These are phyloP conservation scores for Camponotus vicinus DNA, from an alignment of 1,140 invertebrate genomes.

Conservation along the genomic window DNA sequence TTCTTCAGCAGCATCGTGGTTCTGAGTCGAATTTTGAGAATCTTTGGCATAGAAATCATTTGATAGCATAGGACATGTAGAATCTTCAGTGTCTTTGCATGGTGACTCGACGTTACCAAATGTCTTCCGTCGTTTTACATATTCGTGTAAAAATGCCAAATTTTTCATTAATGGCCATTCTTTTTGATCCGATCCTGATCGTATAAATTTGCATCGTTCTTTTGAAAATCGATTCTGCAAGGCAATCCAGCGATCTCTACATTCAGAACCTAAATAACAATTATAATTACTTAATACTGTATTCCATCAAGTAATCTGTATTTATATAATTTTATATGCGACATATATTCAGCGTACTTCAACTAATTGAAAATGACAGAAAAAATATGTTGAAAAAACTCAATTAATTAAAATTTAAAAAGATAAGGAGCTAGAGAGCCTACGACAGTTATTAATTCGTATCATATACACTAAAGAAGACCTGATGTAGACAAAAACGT, in stretches of 20 bases:
- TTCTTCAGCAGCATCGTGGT: neutral
- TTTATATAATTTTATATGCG: constrained; percentile 9
- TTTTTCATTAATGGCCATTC: constrained; percentile 1
- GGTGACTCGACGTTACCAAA: constrained; percentile 4
- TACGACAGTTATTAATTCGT: constrained; percentile 1
- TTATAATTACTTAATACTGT: constrained; percentile 29
- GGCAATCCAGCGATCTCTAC: neutral
- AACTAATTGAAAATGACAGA: constrained; percentile 7
- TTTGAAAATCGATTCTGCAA: constrained; percentile 12
- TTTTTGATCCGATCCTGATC: neutral
- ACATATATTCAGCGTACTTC: neutral
- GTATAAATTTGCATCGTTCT: constrained; percentile 9
- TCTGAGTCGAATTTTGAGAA: neutral
- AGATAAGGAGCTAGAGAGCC: neutral
- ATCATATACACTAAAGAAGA: neutral
- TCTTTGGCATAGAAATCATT: neutral
- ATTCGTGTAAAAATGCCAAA: constrained; percentile 2
- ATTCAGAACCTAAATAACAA: constrained; percentile 9
- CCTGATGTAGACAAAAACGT: neutral
- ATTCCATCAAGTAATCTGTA: neutral
- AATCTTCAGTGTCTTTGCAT: neutral
- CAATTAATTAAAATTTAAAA: neutral
- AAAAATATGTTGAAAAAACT: neutral
- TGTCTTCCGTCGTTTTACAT: constrained; percentile 2
- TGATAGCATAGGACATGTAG: neutral